Base-by-base conservation (phyloP, 2,113 vertebrate genomes). In the Prolemur simus region DNA sequence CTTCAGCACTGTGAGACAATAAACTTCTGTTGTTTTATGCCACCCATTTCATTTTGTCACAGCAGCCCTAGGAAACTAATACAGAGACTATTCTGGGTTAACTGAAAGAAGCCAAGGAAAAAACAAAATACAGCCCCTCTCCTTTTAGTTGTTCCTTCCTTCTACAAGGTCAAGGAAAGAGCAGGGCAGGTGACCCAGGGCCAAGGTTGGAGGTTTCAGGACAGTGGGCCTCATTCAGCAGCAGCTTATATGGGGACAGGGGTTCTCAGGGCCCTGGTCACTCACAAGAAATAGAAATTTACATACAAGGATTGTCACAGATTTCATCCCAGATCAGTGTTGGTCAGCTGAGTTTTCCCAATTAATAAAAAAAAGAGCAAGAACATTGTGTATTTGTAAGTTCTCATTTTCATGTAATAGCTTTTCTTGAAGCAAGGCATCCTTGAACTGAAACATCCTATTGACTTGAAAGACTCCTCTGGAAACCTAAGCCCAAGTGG, bases 301-400 rank as follows among this genome's bases (percentile, higher is more conserved):
- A 58, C 58, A 11, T 23, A 68, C 87, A 69, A 74, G 14, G 12
- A 84, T 60, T 73, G 20, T 18, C 81, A 91, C 47, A 86, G 45
- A 82, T 95, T 77, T 83, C 89, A 34, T 74, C 23, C 37, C 58
- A 86, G 63, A 29, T 91, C 54, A 94, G 21, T n/a, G 29, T 0
- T 68, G 47, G 34, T 89, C 66, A 60, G 76, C 29, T 80, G 42
- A 64, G 20, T 85, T 96, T 95, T 88, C 81, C 42, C 58, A 97
- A 76, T 15, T 42, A 47, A 66, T 64, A 29, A 21, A 60, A 60
- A 63, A 49, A 63, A 42, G 29, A 78, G 52, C 32, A 77, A 66
- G 66, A 87, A 78, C 2, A 21, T 5, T 63, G 52, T 9, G 17
- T 27, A 29, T 68, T 52, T 80, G 2, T 45, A 21, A 73, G 29